phyloP scores from a whole-genome alignment of 53 echinoderm and acorn worm species.

The Patiria pectinifera region DNA sequence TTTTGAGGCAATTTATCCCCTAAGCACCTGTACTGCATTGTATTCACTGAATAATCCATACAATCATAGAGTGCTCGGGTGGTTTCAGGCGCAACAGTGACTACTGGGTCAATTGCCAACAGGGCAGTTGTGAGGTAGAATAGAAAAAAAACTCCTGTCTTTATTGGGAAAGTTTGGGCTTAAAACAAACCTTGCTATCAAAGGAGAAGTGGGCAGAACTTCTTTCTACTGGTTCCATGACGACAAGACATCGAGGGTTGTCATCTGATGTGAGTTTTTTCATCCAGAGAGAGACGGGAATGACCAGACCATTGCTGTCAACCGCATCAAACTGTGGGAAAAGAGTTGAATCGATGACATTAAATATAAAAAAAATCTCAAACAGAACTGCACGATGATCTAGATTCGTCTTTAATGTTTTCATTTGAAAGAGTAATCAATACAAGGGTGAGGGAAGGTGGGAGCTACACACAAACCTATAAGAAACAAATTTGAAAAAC shows the following conservation, averaged over 20 bases:
- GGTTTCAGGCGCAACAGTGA: too few species aligned
- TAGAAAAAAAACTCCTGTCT: background rate
- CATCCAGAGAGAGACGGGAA: constrained; percentile 98
- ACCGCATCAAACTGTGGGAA: constrained; percentile 85
- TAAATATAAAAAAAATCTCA: background rate
- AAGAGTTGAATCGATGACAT: background rate
- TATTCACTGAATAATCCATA: too few species aligned
- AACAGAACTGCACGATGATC: background rate
- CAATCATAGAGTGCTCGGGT: too few species aligned
- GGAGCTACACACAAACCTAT: too few species aligned
- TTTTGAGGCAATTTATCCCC: too few species aligned
- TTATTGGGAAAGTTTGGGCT: background rate
- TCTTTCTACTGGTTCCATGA: constrained; percentile 90
- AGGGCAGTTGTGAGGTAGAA: too few species aligned
- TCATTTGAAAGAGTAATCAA: background rate
- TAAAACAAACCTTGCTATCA: constrained; percentile 75
- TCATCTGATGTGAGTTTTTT: constrained; percentile 93
- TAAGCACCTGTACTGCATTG: too few species aligned
- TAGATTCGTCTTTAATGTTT: background rate
- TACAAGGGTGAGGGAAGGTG: too few species aligned
- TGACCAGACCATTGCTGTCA: constrained; percentile 85
- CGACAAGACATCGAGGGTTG: constrained; percentile 89
- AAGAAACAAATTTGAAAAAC: too few species aligned
- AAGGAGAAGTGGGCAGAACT: constrained; percentile 78
- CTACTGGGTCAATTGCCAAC: too few species aligned